These are phyloP conservation scores for Margarornis squamiger DNA, from an alignment of 2,797 vertebrate genomes.

Conservation along the genomic window DNA sequence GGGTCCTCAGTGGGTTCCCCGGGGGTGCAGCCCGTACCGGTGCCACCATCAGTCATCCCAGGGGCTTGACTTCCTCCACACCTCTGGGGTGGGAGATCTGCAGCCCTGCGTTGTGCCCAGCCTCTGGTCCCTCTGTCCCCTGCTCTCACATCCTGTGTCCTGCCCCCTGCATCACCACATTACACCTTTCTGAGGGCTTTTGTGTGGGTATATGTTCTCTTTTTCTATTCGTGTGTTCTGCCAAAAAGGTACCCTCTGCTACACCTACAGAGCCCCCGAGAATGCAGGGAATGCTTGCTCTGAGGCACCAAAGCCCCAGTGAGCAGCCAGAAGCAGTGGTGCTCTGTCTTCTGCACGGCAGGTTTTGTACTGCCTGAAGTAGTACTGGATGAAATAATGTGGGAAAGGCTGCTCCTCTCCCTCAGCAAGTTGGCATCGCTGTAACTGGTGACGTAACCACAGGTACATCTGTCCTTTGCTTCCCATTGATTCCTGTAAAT, in stretches of 20 bases:
- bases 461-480: not conserved
- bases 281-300: accelerated
- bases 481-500: not conserved
- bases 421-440: accelerated
- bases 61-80: accelerated
- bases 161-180: accelerated
- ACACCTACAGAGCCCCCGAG: not conserved
- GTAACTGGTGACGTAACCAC: not conserved
- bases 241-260: accelerated
- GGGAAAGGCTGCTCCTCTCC: not conserved
- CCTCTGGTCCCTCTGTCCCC: accelerated
- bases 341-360: not conserved
- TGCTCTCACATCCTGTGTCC: no score
- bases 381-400: not conserved
- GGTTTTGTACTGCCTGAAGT: not conserved
- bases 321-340: not conserved
- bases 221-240: accelerated
- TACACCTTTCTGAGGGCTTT: accelerated
- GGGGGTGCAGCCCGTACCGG: accelerated
- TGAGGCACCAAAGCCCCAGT: accelerated
- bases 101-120: accelerated
- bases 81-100: accelerated
- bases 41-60: accelerated
- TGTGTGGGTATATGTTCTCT: accelerated
- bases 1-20: accelerated